These are phyloP conservation scores for Cephonodes hylas DNA, from an alignment of 2,888 invertebrate genomes.

Conservation along the genomic window DNA sequence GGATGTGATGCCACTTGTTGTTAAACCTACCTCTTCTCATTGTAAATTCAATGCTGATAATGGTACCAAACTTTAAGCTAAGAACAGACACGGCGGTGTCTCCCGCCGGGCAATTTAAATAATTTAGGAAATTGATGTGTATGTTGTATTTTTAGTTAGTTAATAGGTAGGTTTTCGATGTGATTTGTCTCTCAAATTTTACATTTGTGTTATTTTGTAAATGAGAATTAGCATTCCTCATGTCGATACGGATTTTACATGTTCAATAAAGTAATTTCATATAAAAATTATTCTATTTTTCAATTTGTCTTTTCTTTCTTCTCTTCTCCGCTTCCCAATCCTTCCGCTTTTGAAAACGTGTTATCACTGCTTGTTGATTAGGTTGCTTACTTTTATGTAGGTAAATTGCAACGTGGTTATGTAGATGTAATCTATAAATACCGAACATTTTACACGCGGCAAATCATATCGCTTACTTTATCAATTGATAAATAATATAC, in stretches of 20 bases:
- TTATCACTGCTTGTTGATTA: background rate
- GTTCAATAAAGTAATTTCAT: slow-evolving; percentile 82
- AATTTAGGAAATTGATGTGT: slow-evolving; percentile 77
- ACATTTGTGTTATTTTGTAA: slow-evolving; percentile 81
- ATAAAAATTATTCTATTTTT: slow-evolving; percentile 63
- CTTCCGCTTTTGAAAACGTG: background rate
- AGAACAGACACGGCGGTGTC: slow-evolving; percentile 43
- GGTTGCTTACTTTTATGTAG: background rate
- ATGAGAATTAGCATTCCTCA: slow-evolving; percentile 82
- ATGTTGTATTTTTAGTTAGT: slow-evolving; percentile 82
- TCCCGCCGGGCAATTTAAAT: slow-evolving; percentile 32
- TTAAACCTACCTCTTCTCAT: slow-evolving; percentile 78
- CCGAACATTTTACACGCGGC: background rate
- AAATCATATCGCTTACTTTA: background rate
- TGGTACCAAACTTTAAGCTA: slow-evolving; percentile 77
- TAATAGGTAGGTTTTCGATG: slow-evolving; percentile 79
- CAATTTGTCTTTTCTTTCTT: slow-evolving; percentile 42
- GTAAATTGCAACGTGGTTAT: background rate
- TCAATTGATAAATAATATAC: background rate
- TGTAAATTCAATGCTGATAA: slow-evolving; percentile 78
- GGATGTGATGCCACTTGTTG: slow-evolving; percentile 67
- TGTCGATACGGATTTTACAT: slow-evolving; percentile 82
- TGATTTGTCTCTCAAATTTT: slow-evolving; percentile 81
- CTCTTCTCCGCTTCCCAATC: background rate
- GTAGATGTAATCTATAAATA: background rate